Conservation (phyloP, 2,113 vertebrate species). For the Miniopterus natalensis region DNA sequence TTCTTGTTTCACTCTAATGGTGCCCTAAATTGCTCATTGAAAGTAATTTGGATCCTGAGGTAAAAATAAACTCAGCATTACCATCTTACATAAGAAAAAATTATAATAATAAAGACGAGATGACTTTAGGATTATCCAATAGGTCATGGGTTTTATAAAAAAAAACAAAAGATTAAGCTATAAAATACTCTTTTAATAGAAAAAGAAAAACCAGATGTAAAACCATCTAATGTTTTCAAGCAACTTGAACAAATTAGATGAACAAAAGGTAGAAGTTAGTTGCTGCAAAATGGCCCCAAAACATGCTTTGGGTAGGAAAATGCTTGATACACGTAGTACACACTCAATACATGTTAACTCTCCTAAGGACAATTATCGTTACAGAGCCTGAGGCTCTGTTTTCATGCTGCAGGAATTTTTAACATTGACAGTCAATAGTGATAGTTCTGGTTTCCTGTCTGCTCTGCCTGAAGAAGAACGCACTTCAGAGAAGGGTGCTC, state of each 20-base stretch:
- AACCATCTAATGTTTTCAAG: neutral
- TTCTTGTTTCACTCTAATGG: constrained; percentile 46
- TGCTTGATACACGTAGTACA: neutral
- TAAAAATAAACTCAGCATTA: constrained; percentile 33
- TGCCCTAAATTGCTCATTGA: constrained; percentile 36
- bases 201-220: neutral
- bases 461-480: neutral
- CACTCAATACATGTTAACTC: neutral
- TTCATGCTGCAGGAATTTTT: neutral
- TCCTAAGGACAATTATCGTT: neutral
- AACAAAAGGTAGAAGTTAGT: neutral
- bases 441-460: neutral
- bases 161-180: neutral
- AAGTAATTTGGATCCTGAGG: constrained; percentile 46
- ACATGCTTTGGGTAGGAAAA: constrained; percentile 11
- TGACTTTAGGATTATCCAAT: neutral
- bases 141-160: neutral
- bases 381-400: neutral
- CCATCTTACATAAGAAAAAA: constrained; percentile 42
- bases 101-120: constrained; percentile 41
- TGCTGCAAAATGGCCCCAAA: neutral
- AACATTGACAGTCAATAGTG: neutral
- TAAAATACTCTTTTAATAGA: neutral
- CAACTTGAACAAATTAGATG: constrained; percentile 33
- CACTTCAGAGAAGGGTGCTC: neutral